A percentile compares a stretch with the other conserved stretches of the same genome.
Conservation (phyloP, 2,113 vertebrate species). For the Hepsetus odoe region DNA sequence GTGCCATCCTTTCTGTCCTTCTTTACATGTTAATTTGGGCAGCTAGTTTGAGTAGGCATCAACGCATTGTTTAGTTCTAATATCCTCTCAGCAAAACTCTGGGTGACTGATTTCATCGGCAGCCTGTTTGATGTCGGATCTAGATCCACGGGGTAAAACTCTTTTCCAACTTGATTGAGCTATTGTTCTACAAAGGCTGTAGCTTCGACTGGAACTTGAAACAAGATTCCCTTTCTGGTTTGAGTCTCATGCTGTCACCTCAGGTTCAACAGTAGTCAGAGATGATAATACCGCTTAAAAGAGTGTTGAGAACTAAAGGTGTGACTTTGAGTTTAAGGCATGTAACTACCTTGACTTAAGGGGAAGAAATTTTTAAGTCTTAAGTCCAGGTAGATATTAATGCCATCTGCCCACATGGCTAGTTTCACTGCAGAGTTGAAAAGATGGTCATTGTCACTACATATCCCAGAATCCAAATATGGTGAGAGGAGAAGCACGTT, state of each 20-base stretch:
- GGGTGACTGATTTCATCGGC: constrained; percentile 8
- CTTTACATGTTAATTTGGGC: neutral
- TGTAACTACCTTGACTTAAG: too few relatives aligned
- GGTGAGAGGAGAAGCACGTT: neutral
- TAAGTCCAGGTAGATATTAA: neutral
- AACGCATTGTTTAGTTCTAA: neutral
- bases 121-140: neutral
- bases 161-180: neutral
- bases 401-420: neutral
- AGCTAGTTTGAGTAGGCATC: neutral
- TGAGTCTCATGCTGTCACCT: constrained; percentile 10
- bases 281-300: constrained; percentile 6
- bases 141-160: neutral
- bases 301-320: too few relatives aligned
- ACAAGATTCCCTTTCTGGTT: neutral
- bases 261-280: neutral
- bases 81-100: neutral
- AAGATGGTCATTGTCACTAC: too few relatives aligned
- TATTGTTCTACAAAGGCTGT: neutral
- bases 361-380: too few relatives aligned
- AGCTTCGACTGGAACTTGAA: constrained; percentile 3
- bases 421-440: neutral
- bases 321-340: too few relatives aligned
- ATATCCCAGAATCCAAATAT: neutral
- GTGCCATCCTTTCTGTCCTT: neutral